Conservation (phyloP, 2,797 vertebrate genomes). For the Vespertilio murinus region DNA sequence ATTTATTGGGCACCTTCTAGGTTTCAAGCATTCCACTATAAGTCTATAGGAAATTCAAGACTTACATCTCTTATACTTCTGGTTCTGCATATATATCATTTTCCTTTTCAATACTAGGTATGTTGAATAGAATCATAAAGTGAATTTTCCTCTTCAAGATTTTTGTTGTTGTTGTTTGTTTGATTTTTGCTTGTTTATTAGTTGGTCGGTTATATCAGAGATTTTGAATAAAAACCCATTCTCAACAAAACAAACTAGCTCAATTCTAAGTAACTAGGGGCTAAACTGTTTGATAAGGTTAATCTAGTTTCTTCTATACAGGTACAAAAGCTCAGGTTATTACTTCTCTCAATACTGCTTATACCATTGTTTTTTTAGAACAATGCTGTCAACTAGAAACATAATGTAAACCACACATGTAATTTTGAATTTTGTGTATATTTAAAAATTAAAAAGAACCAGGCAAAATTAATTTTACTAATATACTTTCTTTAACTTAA, state of each 20-base stretch:
- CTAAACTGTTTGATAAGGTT: not conserved
- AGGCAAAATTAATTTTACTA: not conserved
- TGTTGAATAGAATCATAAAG: not conserved
- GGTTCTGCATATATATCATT: not conserved
- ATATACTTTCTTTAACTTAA: not conserved
- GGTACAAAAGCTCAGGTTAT: not conserved
- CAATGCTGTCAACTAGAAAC: not conserved
- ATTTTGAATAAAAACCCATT: not conserved
- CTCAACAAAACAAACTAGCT: not conserved
- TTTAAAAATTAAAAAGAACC: not conserved
- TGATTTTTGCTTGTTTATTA: slow-evolving; percentile 38
- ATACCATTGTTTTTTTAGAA: slow-evolving; percentile 19
- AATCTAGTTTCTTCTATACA: slow-evolving; percentile 16
- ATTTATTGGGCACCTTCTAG: not conserved
- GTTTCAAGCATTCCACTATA: not conserved
- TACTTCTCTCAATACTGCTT: not conserved
- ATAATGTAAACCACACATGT: not conserved
- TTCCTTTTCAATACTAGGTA: not conserved
- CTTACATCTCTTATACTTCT: not conserved
- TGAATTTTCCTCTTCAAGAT: not conserved
- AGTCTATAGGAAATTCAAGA: slow-evolving; percentile 20
- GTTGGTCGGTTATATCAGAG: not conserved
- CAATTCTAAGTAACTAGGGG: not conserved
- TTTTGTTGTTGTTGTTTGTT: too few relatives aligned
- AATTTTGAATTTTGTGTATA: not conserved